Base-by-base conservation (phyloP, 2,797 vertebrate species). In the Halcyon leucocephala region DNA sequence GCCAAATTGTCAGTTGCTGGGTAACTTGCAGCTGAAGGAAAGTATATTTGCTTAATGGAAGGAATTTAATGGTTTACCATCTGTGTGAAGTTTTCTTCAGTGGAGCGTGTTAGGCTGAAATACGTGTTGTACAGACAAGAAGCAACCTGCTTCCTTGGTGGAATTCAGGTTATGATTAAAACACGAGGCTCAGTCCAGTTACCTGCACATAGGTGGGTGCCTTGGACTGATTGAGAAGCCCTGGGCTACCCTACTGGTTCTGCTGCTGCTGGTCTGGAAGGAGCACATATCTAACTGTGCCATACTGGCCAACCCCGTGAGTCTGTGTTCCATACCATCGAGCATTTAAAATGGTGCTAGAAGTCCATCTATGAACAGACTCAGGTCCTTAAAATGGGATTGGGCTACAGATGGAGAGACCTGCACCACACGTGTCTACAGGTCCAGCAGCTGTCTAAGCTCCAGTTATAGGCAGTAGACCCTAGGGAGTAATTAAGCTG, bases 21-120 rank as follows among this genome's bases (percentile, higher is more conserved):
- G 82, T 85, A 88, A 85, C 55, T 48, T 52, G 62, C 51, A 77
- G 69, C 72, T 90, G 72, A 85, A 70, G 55, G 31, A 76, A 72
- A 64, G 39, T 73, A 7, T 31, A 37, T 83, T 79, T 70, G 42
- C 49, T 88, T 55, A 73, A 66, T 64, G 48, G 55, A 48, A 90
- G 28, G 44, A 41, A 67, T 64, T 48, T n/a, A 55, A 39, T 77
- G 16, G 58, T 72, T 91, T 73, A 52, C 87, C 21, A 73, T 58
- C 70, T 85, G 42, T 42, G 18, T 82, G 67, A 72, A 62, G 21
- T 37, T 70, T 88, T 72, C 37, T 85, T 77, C 67, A 80, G 35
- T 61, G 22, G 25, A 67, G 28, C 0, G 0, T 79, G 28, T 65
- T 60, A 76, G 41, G 33, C 24, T 55, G 14, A 86, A 82, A 79